Evolutionary conservation across 2,888 invertebrate species (phyloP).

Genomic region (Ichneumoninae sp.): DNA sequence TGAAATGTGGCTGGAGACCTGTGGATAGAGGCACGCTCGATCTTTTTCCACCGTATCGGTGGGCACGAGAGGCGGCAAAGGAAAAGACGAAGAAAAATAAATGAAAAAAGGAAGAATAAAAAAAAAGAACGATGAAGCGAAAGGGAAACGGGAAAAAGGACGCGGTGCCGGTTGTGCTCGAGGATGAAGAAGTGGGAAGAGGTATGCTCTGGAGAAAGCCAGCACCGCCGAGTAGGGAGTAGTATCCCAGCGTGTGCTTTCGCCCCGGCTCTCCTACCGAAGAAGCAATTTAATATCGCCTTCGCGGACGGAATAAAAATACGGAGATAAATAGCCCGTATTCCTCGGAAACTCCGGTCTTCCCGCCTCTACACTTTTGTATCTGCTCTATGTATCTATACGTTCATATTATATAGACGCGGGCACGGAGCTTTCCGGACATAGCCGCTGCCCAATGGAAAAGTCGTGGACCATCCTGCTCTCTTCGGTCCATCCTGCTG

Average conservation of each 20-base stretch:
- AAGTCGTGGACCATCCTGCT: slow-evolving; percentile 9
- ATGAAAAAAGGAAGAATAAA: slow-evolving; percentile 19
- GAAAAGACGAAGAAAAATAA: slow-evolving; percentile 37
- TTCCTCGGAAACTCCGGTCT: slow-evolving; percentile 63
- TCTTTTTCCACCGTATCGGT: background rate
- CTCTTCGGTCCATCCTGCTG: background rate
- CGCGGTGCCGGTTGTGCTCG: slow-evolving; percentile 46
- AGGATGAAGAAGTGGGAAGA: slow-evolving; percentile 40
- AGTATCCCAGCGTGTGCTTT: slow-evolving; percentile 26
- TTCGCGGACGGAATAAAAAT: slow-evolving; percentile 80
- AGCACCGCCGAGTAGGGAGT: slow-evolving; percentile 32
- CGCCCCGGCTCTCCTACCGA: slow-evolving; percentile 65
- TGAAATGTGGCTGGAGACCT: slow-evolving; percentile 40
- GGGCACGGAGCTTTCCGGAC: background rate
- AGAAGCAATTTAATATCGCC: slow-evolving; percentile 81
- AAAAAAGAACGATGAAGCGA: slow-evolving; percentile 44
- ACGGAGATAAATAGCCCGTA: slow-evolving; percentile 79
- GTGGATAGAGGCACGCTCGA: slow-evolving; percentile 7
- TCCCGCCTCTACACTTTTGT: slow-evolving; percentile 30
- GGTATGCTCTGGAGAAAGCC: slow-evolving; percentile 22
- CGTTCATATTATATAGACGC: slow-evolving; percentile 33
- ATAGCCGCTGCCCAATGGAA: slow-evolving; percentile 12
- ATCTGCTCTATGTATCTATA: slow-evolving; percentile 23
- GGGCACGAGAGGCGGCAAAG: slow-evolving; percentile 35
- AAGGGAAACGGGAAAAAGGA: slow-evolving; percentile 63